Conservation (phyloP, 2,888 invertebrate species). For the Cosmorhoe ocellata region DNA sequence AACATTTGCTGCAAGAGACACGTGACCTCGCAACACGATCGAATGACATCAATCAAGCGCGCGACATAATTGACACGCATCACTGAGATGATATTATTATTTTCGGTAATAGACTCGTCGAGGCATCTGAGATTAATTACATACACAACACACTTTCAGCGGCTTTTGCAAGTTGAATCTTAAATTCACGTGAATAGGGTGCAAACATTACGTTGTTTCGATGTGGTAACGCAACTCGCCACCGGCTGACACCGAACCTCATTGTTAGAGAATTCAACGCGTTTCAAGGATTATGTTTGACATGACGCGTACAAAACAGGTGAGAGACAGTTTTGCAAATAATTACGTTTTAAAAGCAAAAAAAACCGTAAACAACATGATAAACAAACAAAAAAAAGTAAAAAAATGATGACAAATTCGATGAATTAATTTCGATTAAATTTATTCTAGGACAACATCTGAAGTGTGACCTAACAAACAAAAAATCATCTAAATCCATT, state of each 20-base stretch:
- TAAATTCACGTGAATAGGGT: slow-evolving; percentile 14
- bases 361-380: slow-evolving; percentile 9
- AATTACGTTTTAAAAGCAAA: too few species aligned
- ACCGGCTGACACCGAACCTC: slow-evolving; percentile 51
- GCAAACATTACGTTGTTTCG: slow-evolving; percentile 22
- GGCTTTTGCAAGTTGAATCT: slow-evolving; percentile 18
- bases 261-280: slow-evolving; percentile 62
- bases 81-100: slow-evolving; percentile 59
- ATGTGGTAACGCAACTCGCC: slow-evolving; percentile 29
- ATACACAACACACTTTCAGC: slow-evolving; percentile 31
- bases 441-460: too few species aligned
- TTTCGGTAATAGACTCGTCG: slow-evolving; percentile 66
- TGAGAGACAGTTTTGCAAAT: neutral
- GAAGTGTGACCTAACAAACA: too few species aligned
- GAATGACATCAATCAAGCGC: slow-evolving; percentile 57
- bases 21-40: slow-evolving; percentile 32
- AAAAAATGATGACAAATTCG: too few species aligned
- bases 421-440: too few species aligned
- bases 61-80: slow-evolving; percentile 60
- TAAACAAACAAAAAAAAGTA: neutral
- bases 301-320: slow-evolving; percentile 14
- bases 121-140: slow-evolving; percentile 61
- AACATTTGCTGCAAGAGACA: slow-evolving; percentile 16
- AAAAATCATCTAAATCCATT: too few species aligned
- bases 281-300: slow-evolving; percentile 44